A percentile compares a stretch with the other conserved stretches of the same genome.
These are phyloP conservation scores for Pseudochromis fuscus DNA, from an alignment of 2,797 vertebrate genomes.

Conservation along the genomic window DNA sequence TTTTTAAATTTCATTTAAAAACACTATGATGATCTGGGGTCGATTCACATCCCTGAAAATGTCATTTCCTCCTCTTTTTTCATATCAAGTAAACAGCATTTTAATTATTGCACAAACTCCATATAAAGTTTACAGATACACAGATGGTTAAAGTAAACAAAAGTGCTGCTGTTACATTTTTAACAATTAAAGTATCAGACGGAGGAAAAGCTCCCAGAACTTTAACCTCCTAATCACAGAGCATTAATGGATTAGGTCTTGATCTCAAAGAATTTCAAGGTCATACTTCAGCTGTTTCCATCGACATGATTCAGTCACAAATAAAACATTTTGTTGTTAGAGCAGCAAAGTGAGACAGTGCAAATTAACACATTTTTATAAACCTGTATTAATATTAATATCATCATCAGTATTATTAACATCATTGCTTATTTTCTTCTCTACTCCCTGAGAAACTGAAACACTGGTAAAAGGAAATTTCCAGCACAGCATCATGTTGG, in stretches of 20 bases:
- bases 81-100: slow-evolving; percentile 39
- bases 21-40: slow-evolving; percentile 30
- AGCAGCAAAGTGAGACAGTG: slow-evolving; percentile 30
- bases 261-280: slow-evolving; percentile 27
- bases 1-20: slow-evolving; percentile 19
- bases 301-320: slow-evolving; percentile 3
- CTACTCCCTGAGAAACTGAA: slow-evolving; percentile 75
- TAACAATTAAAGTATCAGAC: slow-evolving; percentile 7
- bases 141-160: slow-evolving; percentile 25
- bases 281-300: slow-evolving; percentile 12
- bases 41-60: slow-evolving; percentile 61
- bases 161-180: slow-evolving; percentile 14
- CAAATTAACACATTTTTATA: slow-evolving; percentile 31
- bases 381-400: slow-evolving; percentile 8
- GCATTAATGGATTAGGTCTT: slow-evolving; percentile 27
- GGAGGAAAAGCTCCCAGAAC: slow-evolving; percentile 30
- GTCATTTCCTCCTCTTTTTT: slow-evolving; percentile 22
- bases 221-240: slow-evolving; percentile 32
- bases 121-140: slow-evolving; percentile 37
- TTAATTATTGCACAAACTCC: slow-evolving; percentile 69
- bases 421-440: slow-evolving; percentile 38
- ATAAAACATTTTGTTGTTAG: slow-evolving; percentile 30
- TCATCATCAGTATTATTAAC: slow-evolving; percentile 15
- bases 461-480: slow-evolving; percentile 55
- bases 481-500: slow-evolving; percentile 33